A percentile compares a stretch with the other conserved stretches of the same genome.
Conservation (phyloP, 2,888 invertebrate genomes). For the Tachina grossa region DNA sequence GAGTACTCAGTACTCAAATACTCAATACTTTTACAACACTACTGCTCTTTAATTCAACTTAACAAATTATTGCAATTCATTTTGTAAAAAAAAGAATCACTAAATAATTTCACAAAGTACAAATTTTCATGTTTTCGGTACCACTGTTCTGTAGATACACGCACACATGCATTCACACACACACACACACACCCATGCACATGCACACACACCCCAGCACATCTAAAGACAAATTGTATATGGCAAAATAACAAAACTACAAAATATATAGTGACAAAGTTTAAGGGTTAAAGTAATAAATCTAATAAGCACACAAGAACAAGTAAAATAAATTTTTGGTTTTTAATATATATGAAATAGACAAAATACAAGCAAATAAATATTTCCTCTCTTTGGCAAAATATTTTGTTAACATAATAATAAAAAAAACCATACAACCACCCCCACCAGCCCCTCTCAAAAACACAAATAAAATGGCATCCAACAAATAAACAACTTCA, state of each 20-base stretch:
- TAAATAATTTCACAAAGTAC: neutral
- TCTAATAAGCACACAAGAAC: constrained; percentile 43
- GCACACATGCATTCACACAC: neutral
- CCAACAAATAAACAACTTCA: constrained; percentile 37
- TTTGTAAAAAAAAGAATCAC: too few relatives aligned
- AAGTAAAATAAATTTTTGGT: constrained; percentile 53
- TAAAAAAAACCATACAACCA: constrained; percentile 7
- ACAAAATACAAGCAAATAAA: neutral
- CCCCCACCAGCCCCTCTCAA: neutral
- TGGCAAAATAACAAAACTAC: constrained; percentile 15
- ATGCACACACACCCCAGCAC: neutral
- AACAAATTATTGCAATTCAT: neutral
- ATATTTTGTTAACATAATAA: constrained; percentile 46
- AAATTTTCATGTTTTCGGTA: neutral
- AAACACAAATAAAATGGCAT: constrained; percentile 4
- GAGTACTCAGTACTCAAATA: too few relatives aligned
- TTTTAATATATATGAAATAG: constrained; percentile 33
- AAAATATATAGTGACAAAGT: constrained; percentile 61
- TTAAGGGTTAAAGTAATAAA: constrained; percentile 67
- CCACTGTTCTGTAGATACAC: neutral
- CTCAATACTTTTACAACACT: too few relatives aligned
- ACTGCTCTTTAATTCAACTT: too few relatives aligned
- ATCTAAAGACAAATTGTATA: constrained; percentile 26
- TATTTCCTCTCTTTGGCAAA: constrained; percentile 30
- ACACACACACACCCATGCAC: neutral